Evolutionary conservation across 2,113 vertebrate species (phyloP), one percentile per base, ranked within the genome.

Genomic region (Microcebus jonahi): DNA sequence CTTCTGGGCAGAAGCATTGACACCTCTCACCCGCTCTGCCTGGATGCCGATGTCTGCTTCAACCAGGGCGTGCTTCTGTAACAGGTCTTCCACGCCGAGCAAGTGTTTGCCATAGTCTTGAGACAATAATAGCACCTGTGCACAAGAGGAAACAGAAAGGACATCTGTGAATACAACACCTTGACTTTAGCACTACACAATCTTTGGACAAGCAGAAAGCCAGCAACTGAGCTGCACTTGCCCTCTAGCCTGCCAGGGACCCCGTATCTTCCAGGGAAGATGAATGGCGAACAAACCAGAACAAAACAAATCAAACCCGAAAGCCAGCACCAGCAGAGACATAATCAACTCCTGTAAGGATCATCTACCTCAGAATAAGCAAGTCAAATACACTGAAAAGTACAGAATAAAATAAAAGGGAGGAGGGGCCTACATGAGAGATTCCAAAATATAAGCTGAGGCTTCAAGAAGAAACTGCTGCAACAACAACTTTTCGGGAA

Each of bases 61-160:
- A 48, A 99, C 99, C 93, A 99, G 98, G 8, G 99, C 98, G 0
- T 99, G 99, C 96, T 99, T 99, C 99, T 99, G 99, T 42, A 99
- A 98, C 82, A 99, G 98, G 97, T 99, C 99, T 98, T 99, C 99
- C 63, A 99, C 99, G 0, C 99, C 99, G 14, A 99, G 93, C 96
- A 99, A 98, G 93, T 99, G 99, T 80, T 99, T 99, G 88, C 99
- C 99, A 0, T 99, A 99, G 96, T 99, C 99, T 98, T 99, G 99
- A 95, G 99, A 99, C 53, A 99, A 96, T 90, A 99, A 97, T 90
- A 99, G 98, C 98, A 99, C 99, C 99, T 99, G 97, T 34, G 94
- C 36, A 94, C 83, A 96, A 91, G 45, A 91, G 59, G 84, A 15
- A 76, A 53, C 23, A 95, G 29, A 93, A 83, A 85, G 4, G 12